These are phyloP conservation scores for Caenorhabditis zanzibari DNA, from an alignment of 2,888 invertebrate genomes.

Conservation along the genomic window DNA sequence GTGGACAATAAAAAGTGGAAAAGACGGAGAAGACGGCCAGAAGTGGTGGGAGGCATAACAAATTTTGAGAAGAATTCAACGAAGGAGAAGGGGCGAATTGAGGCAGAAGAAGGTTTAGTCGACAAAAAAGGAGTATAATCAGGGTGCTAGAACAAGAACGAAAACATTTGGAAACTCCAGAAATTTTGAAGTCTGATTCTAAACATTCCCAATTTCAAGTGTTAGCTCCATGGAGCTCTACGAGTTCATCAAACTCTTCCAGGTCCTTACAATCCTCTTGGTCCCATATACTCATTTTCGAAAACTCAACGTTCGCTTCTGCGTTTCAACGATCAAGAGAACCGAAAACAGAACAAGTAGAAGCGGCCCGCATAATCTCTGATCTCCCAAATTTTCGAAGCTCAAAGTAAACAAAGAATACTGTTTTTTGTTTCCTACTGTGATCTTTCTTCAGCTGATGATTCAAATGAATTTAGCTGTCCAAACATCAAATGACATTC, in stretches of 20 bases:
- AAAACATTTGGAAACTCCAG: neutral
- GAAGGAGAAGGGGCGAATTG: conserved; percentile 22
- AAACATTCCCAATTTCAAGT: too few species aligned
- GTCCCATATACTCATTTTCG: too few species aligned
- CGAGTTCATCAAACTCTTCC: too few species aligned
- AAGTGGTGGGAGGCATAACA: conserved; percentile 4
- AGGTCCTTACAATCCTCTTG: too few species aligned
- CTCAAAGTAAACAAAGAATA: conserved; percentile 13
- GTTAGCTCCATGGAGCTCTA: too few species aligned
- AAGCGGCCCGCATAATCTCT: conserved; percentile 7
- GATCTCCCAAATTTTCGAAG: conserved; percentile 8
- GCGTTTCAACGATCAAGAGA: too few species aligned
- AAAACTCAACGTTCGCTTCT: too few species aligned
- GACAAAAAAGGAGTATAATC: neutral
- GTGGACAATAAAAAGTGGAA: neutral
- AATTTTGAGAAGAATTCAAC: conserved; percentile 16
- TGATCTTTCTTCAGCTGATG: conserved; percentile 17
- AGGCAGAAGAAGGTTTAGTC: conserved; percentile 10
- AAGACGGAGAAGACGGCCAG: neutral
- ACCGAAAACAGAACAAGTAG: too few species aligned
- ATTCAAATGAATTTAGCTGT: conserved; percentile 39
- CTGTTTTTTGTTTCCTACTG: conserved; percentile 13
- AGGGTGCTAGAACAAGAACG: neutral
- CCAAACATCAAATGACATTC: conserved; percentile 49
- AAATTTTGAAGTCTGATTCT: too few species aligned